Percentiles rank a stretch among this genome's conserved stretches.
phyloP scores from a whole-genome alignment of 2,797 vertebrate genomes.

The Smutsia temminckii region DNA sequence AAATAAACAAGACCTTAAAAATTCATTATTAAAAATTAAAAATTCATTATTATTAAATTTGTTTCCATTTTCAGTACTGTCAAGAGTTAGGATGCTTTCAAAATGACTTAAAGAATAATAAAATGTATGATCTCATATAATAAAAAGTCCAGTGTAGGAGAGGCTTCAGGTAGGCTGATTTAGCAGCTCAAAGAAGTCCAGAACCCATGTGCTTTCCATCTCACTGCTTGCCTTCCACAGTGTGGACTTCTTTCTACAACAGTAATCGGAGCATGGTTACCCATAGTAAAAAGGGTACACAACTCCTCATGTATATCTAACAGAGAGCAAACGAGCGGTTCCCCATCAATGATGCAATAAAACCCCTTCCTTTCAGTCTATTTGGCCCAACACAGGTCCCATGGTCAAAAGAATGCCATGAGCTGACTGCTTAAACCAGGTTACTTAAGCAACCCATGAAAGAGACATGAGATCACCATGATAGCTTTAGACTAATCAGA shows the following conservation, averaged over 20 bases:
- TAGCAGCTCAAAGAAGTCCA: neutral
- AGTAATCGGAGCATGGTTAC: neutral
- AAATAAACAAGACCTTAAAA: neutral
- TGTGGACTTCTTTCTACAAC: neutral
- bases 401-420: neutral
- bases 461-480: neutral
- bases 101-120: neutral
- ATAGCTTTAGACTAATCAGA: neutral
- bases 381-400: neutral
- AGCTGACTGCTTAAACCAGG: neutral
- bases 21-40: constrained; percentile 12
- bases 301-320: neutral
- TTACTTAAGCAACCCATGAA: neutral
- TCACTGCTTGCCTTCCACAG: neutral
- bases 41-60: constrained; percentile 32
- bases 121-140: neutral
- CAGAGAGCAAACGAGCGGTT: neutral
- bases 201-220: neutral
- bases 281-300: neutral
- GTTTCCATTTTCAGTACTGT: neutral
- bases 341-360: neutral
- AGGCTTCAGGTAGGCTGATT: neutral
- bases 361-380: neutral
- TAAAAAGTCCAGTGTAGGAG: neutral
- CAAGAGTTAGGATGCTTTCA: neutral